A percentile compares a stretch with the other conserved stretches of the same genome.
Evolutionary conservation across 2,888 invertebrate genomes (phyloP).

Genomic region (Cerastoderma edule): DNA sequence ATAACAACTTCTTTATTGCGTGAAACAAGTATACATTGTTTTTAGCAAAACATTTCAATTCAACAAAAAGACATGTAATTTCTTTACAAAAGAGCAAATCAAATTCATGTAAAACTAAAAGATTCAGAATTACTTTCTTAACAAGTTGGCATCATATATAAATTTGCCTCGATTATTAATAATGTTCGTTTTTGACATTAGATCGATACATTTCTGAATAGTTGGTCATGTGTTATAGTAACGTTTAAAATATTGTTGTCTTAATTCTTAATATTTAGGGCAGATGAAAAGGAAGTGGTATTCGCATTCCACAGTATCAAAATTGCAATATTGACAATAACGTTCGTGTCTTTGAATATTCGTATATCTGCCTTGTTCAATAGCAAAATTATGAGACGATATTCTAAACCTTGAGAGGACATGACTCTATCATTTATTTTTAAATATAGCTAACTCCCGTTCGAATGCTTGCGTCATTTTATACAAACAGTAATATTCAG

Average conservation of each 20-base stretch:
- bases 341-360: constrained; percentile 3
- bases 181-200: not conserved
- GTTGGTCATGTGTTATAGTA: constrained; percentile 8
- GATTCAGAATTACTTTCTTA: not conserved
- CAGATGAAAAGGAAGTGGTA: not conserved
- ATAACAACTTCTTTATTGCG: too few species aligned
- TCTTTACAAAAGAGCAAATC: not conserved
- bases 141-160: not conserved
- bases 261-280: constrained; percentile 6
- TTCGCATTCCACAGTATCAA: not conserved
- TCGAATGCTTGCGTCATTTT: not conserved
- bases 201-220: not conserved
- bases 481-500: not conserved
- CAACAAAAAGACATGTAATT: not conserved
- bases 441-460: not conserved
- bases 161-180: not conserved
- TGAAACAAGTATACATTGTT: not conserved
- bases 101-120: not conserved
- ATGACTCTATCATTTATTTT: not conserved
- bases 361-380: constrained; percentile 4
- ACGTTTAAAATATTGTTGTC: constrained; percentile 3
- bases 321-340: not conserved
- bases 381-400: constrained; percentile 2
- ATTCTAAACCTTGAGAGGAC: constrained; percentile 1
- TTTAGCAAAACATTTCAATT: not conserved